Percentiles rank a stretch among this genome's conserved stretches.
phyloP scores from a whole-genome alignment of 1,140 invertebrate species.

The Gyrodactylus bullatarudis region DNA sequence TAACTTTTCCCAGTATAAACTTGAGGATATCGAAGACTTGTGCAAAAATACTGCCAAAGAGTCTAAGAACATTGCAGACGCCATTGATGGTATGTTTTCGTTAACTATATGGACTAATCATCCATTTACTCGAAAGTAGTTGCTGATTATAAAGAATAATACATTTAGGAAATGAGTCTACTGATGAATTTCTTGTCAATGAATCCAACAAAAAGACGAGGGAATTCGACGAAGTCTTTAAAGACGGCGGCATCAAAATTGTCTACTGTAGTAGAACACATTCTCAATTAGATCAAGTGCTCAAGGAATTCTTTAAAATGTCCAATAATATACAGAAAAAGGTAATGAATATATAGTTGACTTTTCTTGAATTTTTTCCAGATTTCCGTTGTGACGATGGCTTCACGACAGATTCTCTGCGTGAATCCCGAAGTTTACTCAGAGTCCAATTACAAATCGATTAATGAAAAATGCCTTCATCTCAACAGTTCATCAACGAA shows the following conservation, averaged over 20 bases:
- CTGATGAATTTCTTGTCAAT: background rate
- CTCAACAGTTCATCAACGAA: background rate
- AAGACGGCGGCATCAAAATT: constrained; percentile 26
- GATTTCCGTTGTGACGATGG: constrained; percentile 35
- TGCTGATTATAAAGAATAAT: too few species aligned
- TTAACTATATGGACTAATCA: background rate
- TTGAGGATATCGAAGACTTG: background rate
- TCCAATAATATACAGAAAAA: constrained; percentile 32
- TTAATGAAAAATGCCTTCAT: constrained; percentile 6
- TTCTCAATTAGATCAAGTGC: constrained; percentile 69
- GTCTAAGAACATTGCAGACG: background rate
- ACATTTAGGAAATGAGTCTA: too few species aligned
- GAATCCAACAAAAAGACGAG: background rate
- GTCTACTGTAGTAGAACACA: constrained; percentile 78
- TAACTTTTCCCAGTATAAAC: background rate
- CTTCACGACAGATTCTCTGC: constrained; percentile 30
- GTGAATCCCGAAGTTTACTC: background rate
- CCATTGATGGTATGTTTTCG: background rate
- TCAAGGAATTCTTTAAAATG: constrained; percentile 53
- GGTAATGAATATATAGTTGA: too few species aligned
- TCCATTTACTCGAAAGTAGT: background rate
- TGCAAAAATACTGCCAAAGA: background rate
- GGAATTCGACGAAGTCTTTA: background rate
- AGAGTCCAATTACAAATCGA: background rate
- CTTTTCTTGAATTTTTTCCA: too few species aligned